A percentile compares a stretch with the other conserved stretches of the same genome.
phyloP scores from a whole-genome alignment of 2,113 vertebrate species.

The Cairina moschata region DNA sequence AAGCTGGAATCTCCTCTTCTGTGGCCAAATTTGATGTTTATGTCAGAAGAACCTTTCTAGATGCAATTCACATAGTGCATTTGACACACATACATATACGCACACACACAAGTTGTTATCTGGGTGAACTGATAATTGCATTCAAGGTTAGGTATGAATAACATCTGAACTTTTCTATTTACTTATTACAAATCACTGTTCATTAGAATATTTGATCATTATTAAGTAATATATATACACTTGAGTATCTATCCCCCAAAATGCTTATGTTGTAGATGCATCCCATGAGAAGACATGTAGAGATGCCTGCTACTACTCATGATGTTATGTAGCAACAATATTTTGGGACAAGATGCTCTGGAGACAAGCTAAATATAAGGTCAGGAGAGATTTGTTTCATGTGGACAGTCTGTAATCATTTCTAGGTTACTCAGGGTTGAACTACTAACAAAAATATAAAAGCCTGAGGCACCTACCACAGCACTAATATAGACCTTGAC shows the following conservation, averaged over 20 bases:
- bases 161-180: not conserved
- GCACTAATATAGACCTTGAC: not conserved
- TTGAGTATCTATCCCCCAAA: not conserved
- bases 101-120: not conserved
- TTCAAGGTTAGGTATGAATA: not conserved
- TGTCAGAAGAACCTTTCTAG: not conserved
- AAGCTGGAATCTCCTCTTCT: not conserved
- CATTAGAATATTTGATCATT: not conserved
- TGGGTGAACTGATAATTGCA: not conserved
- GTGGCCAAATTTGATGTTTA: not conserved
- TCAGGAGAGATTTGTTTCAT: not conserved
- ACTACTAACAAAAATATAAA: conserved; percentile 10
- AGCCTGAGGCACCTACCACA: not conserved
- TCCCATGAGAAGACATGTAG: not conserved
- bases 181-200: not conserved
- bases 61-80: not conserved
- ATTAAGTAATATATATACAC: not conserved
- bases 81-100: rapidly evolving
- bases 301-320: not conserved
- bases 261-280: not conserved
- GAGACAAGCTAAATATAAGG: not conserved
- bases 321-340: not conserved
- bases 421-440: not conserved
- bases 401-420: not conserved
- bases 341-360: not conserved